A percentile compares a stretch with the other conserved stretches of the same genome.
Conservation (phyloP, 1,140 invertebrate genomes). For the Philotrypesis tridentata region DNA sequence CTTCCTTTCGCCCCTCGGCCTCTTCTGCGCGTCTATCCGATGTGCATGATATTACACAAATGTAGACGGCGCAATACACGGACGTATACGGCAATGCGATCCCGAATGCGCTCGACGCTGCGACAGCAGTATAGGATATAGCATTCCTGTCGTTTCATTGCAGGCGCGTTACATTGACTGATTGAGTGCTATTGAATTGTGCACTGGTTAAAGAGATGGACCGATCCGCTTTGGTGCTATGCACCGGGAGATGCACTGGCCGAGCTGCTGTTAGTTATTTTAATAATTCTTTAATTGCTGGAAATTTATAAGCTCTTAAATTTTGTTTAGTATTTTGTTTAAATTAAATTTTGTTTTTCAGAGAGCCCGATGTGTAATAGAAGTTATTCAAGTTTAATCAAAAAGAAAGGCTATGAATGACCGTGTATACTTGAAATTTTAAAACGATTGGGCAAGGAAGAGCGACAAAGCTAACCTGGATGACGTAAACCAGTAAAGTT, state of each 20-base stretch:
- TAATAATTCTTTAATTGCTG: no score
- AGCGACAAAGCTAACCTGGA: no score
- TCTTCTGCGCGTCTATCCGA: not conserved
- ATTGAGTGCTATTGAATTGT: conserved; percentile 73
- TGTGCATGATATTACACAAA: not conserved
- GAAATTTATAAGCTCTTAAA: no score
- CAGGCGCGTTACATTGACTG: conserved; percentile 71
- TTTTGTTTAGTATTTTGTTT: no score
- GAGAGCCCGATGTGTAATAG: not conserved
- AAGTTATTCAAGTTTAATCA: not conserved
- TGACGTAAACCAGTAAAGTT: no score
- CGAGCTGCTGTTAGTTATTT: not conserved
- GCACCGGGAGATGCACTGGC: conserved; percentile 46
- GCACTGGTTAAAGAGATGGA: conserved; percentile 47
- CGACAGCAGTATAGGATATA: conserved; percentile 53
- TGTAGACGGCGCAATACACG: not conserved
- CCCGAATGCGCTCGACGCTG: conserved; percentile 53
- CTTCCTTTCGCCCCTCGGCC: not conserved
- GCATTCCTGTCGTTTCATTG: conserved; percentile 55
- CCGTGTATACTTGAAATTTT: no score
- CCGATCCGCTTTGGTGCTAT: conserved; percentile 28
- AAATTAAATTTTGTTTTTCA: no score
- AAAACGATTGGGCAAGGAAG: no score
- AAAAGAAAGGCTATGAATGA: not conserved
- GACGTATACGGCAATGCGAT: conserved; percentile 43